Evolutionary conservation across 2,888 invertebrate species (phyloP), one percentile per base, ranked within the genome.

Genomic region (Amphipoea oculea): DNA sequence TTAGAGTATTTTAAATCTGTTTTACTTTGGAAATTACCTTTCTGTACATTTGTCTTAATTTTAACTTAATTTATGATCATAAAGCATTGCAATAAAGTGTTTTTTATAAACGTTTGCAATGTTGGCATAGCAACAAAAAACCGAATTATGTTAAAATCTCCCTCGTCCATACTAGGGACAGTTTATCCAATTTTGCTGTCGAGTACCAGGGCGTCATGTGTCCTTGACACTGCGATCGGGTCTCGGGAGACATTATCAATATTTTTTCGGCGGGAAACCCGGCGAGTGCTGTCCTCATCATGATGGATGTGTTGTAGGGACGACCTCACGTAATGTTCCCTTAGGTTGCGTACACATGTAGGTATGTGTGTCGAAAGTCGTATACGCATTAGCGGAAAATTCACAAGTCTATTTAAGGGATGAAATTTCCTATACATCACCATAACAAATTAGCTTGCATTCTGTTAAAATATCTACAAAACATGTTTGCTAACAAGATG

Each of bases 241-340:
- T 86, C 84, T 77, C 79, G 63, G 36, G 81, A 84, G 89, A 86
- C 83, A 83, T 90, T 85, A 86, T 85, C 85, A 83, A 86, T 83
- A 87, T 89, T 88, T 90, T 88, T 90, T 86, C 78, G 76, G 48
- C 75, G 78, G 82, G 67, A 73, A 63, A 70, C 76, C 73, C 76
- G 76, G 48, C 73, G 86, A 88, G 88, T 78, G 73, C 78, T 79
- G 73, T 70, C 82, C 79, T 82, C 78, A 68, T 73, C 73, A 67
- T 89, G 90, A 90, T 88, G 85, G 90, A 89, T 88, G 89, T 77
- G 81, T 82, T 65, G 73, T 80, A 79, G 66, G 71, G 63, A 71
- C 77, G 69, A 48, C 78, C 54, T 82, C 76, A 69, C 69, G 81
- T 80, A 84, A 89, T 71, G 51, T 62, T 48, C 63, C 45, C 62